Conservation (phyloP, 2,113 vertebrate species). For the Tonatia bakeri region DNA sequence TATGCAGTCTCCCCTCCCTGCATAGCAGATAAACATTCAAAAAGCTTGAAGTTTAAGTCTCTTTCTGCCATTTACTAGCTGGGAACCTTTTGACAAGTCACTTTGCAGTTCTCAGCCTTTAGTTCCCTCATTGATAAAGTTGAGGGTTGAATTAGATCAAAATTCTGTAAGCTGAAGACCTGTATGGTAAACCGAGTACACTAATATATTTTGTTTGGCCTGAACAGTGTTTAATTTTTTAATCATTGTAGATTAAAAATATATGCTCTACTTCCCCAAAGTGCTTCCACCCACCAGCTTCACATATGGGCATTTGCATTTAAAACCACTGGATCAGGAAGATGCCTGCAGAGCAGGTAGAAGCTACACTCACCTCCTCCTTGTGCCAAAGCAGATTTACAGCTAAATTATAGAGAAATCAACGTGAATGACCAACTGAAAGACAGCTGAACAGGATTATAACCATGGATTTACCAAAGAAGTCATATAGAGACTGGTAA, state of each 20-base stretch:
- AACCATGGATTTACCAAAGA: background rate
- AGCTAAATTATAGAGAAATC: background rate
- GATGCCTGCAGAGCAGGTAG: background rate
- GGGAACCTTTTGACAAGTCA: background rate
- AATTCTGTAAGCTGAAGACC: background rate
- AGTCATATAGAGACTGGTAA: background rate
- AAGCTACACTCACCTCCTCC: background rate
- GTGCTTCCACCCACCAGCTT: background rate
- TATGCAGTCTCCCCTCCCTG: no score
- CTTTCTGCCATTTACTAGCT: background rate
- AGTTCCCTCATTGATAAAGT: background rate
- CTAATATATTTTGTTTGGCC: background rate
- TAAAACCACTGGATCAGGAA: background rate
- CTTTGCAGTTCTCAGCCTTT: constrained; percentile 15
- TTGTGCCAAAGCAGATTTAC: background rate
- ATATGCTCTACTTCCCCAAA: background rate
- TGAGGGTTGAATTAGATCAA: constrained; percentile 6
- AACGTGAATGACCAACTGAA: background rate
- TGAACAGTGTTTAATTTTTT: background rate
- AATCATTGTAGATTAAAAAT: constrained; percentile 1
- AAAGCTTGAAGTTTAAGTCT: background rate
- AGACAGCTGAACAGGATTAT: background rate
- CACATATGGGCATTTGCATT: background rate
- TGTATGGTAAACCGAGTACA: background rate
- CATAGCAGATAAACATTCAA: no score